These are phyloP conservation scores for Aythya baeri DNA, from an alignment of 2,113 vertebrate species.

Conservation along the genomic window DNA sequence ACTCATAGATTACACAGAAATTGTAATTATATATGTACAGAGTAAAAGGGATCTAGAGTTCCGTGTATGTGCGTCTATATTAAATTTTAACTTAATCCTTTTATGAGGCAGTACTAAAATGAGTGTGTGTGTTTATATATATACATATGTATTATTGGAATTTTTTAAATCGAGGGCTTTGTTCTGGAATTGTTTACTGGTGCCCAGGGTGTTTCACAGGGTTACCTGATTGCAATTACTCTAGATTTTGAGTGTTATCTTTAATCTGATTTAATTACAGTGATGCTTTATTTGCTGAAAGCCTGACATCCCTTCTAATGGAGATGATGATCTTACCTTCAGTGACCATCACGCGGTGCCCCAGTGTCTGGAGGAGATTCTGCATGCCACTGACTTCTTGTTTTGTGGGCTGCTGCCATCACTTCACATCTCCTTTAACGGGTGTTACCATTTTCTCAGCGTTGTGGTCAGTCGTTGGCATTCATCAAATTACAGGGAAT, in stretches of 20 bases:
- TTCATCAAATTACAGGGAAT: neutral
- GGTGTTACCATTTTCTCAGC: neutral
- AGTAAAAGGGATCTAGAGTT: neutral
- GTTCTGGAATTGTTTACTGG: constrained; percentile 61
- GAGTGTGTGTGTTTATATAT: neutral
- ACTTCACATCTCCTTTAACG: neutral
- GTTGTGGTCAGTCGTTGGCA: neutral
- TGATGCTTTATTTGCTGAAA: constrained; percentile 65
- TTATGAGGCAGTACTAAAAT: constrained; percentile 29
- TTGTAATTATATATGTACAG: neutral
- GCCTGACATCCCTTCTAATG: constrained; percentile 43
- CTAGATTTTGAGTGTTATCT: constrained; percentile 56
- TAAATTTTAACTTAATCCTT: constrained; percentile 29
- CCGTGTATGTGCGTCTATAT: constrained; percentile 1
- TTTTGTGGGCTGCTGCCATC: constrained; percentile 51
- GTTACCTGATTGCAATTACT: constrained; percentile 48
- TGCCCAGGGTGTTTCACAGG: constrained; percentile 40
- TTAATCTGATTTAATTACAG: constrained; percentile 68
- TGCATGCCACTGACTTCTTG: constrained; percentile 20
- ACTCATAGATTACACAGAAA: constrained; percentile 37
- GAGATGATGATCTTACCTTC: constrained; percentile 64
- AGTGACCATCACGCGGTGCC: constrained; percentile 68
- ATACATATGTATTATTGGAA: neutral
- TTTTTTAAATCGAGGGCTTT: constrained; percentile 52
- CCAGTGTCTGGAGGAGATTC: constrained; percentile 68